Evolutionary conservation across 2,113 vertebrate genomes (phyloP), one percentile per base, ranked within the genome.

Genomic region (Pomatostomus ruficeps): DNA sequence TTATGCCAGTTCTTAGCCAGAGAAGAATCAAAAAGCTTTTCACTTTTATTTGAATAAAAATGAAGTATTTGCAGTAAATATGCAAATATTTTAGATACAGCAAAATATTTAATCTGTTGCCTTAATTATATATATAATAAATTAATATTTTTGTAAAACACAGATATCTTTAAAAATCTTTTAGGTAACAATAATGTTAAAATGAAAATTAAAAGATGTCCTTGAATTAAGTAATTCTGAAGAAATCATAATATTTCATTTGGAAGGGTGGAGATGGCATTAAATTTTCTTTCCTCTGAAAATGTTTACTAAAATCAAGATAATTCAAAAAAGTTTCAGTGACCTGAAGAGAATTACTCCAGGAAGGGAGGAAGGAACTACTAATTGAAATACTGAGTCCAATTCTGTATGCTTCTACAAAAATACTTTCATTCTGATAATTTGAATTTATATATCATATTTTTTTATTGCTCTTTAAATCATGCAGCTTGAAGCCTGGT

Each of bases 391-490:
- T 57, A 68, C 6, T 82, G 45, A 59, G 35, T 49, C 29, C 15
- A 61, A 49, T 67, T 80, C 51, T 59, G 24, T 26, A 59, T 46
- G 19, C 35, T 94, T 85, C 80, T 65, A 80, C 83, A 90, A 43
- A 63, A 87, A 78, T 10, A 33, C 6, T 54, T 62, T 42, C 13
- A 75, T 70, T 75, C 25, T 21, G 22, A 48, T 71, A n/a, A 26
- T 59, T 92, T 78, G 29, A 65, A 83, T 74, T 85, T 36, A 17
- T 70, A 57, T 46, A 19, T 75, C 26, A 2, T 78, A 29, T 40
- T 73, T 92, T 87, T 73, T 85, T 65, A 91, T 51, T 96, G 42
- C 85, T 91, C 28, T 91, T 61, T 55, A 95, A 95, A 83, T 79
- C 63, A 43, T 36, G 18, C n/a, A 74, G 63, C 55, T 85, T 91